Conservation (phyloP, 2,113 vertebrate genomes). For the Pomatostomus ruficeps region DNA sequence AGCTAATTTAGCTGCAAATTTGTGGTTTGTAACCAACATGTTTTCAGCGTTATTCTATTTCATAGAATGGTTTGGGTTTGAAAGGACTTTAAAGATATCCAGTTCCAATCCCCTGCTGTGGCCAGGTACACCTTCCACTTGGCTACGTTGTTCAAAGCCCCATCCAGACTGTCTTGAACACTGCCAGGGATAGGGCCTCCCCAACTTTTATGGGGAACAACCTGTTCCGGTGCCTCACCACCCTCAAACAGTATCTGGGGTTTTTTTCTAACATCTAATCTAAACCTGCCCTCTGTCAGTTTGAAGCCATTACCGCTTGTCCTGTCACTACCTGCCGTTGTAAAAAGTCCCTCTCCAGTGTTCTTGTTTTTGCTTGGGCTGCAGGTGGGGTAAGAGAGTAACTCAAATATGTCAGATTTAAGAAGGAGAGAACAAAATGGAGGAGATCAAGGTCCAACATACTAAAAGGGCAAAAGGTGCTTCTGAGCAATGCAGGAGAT, state of each 20-base stretch:
- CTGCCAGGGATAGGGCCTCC: too few species aligned
- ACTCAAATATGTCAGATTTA: neutral
- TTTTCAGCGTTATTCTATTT: neutral
- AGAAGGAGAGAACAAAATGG: neutral
- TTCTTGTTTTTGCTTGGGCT: neutral
- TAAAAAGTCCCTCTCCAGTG: neutral
- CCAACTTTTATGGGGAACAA: neutral
- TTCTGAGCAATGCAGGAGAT: neutral
- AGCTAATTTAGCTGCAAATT: neutral
- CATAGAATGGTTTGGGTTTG: neutral
- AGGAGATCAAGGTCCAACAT: neutral
- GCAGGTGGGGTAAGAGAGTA: neutral
- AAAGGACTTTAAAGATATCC: neutral
- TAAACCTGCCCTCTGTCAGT: neutral
- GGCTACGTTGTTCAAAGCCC: neutral
- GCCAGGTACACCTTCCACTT: neutral
- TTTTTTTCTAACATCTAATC: neutral
- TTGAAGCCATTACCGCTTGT: neutral
- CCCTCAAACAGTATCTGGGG: rapidly evolving
- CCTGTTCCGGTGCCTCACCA: neutral
- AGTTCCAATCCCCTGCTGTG: neutral
- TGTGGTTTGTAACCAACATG: neutral
- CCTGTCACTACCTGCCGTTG: neutral
- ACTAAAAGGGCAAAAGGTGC: neutral
- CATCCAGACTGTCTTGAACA: neutral